These are phyloP conservation scores for Masnerella sp. DNA, from an alignment of 2,888 invertebrate genomes.

Conservation along the genomic window DNA sequence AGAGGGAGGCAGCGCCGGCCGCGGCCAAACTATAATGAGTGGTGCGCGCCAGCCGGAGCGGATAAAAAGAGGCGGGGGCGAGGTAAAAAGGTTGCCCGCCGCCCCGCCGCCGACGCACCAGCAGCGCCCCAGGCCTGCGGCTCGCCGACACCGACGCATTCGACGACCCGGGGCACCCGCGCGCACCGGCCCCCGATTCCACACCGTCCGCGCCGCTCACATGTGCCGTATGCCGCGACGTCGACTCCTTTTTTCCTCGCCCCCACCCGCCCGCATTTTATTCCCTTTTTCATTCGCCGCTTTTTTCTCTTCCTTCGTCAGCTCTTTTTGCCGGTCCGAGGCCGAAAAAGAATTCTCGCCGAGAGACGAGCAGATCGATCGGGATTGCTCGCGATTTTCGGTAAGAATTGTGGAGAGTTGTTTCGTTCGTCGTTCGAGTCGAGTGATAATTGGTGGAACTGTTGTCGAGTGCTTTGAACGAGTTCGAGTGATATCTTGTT, in stretches of 20 bases:
- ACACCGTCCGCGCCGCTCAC: no score
- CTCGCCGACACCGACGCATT: background rate
- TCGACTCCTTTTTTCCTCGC: no score
- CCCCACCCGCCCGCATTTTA: no score
- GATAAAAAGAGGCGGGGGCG: constrained; percentile 65
- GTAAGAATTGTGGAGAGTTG: constrained; percentile 15
- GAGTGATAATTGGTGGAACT: constrained; percentile 33
- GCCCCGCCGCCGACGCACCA: constrained; percentile 68
- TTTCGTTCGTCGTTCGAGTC: constrained; percentile 12
- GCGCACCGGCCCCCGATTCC: no score
- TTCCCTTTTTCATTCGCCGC: no score
- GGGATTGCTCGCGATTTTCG: constrained; percentile 21
- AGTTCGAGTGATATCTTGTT: no score
- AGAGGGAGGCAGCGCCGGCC: constrained; percentile 51
- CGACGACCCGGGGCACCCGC: no score
- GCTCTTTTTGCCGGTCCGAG: background rate
- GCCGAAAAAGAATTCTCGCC: constrained; percentile 11
- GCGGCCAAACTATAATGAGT: constrained; percentile 61
- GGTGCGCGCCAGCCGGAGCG: constrained; percentile 58
- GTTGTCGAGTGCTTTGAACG: constrained; percentile 23
- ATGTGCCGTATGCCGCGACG: no score
- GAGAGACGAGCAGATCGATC: constrained; percentile 1
- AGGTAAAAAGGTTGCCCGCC: constrained; percentile 74
- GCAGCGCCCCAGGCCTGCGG: constrained; percentile 55
- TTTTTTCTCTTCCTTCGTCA: no score